These are phyloP conservation scores for Dicrostonyx torquatus DNA, from an alignment of 2,797 vertebrate species.

Conservation along the genomic window DNA sequence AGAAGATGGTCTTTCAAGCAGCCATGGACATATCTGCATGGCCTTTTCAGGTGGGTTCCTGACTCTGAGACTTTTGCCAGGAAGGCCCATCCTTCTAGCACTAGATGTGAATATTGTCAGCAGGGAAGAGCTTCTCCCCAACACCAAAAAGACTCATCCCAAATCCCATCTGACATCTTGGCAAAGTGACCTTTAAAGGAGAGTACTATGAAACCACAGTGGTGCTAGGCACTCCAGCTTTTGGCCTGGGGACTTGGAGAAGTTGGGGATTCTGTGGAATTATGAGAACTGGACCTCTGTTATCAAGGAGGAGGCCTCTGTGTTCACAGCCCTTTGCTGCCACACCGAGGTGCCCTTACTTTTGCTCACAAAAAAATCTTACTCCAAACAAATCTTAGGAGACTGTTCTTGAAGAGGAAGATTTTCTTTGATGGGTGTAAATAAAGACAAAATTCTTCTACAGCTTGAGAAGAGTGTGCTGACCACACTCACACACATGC, in stretches of 20 bases:
- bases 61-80: neutral
- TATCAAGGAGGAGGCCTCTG: neutral
- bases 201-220: neutral
- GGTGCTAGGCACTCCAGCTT: neutral
- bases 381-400: conserved; percentile 14
- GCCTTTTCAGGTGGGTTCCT: conserved; percentile 68
- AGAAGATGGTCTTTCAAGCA: conserved; percentile 32
- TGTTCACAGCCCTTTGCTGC: neutral
- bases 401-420: conserved; percentile 11
- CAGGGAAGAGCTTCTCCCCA: neutral
- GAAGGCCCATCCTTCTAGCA: neutral
- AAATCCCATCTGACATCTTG: neutral
- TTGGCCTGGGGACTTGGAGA: too few species aligned
- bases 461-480: neutral
- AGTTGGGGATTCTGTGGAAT: neutral
- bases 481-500: neutral
- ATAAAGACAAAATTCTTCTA: conserved; percentile 26
- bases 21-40: neutral
- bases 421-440: neutral
- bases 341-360: neutral
- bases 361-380: neutral
- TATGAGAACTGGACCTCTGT: neutral
- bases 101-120: neutral
- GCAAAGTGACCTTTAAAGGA: neutral
- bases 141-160: neutral